Conservation (phyloP, 2,888 invertebrate genomes). For the Mythimna vitellina region DNA sequence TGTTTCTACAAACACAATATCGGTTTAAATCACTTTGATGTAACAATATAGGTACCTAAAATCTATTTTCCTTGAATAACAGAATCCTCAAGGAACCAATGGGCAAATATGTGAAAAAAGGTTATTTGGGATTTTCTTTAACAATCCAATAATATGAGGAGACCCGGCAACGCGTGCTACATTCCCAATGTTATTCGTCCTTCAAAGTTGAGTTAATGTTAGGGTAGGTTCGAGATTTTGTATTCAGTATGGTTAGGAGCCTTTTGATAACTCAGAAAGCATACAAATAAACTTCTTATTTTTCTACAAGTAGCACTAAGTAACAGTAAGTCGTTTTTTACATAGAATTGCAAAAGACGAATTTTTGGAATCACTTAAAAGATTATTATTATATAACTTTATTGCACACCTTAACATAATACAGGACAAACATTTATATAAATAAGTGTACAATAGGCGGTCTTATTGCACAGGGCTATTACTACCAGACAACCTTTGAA, state of each 20-base stretch:
- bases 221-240: conserved; percentile 34
- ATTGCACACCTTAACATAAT: too few relatives aligned
- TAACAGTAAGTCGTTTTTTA: neutral
- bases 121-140: conserved; percentile 33
- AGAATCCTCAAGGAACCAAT: conserved; percentile 10
- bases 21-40: neutral
- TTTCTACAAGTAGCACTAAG: neutral
- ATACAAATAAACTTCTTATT: conserved; percentile 10
- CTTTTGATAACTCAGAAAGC: conserved; percentile 13
- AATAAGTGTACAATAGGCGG: too few relatives aligned
- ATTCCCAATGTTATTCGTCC: conserved; percentile 34
- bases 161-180: conserved; percentile 34
- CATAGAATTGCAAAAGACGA: neutral
- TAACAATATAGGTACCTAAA: neutral
- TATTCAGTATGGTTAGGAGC: conserved; percentile 22
- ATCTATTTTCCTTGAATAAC: conserved; percentile 14
- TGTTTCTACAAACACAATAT: neutral
- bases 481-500: too few relatives aligned
- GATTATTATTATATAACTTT: too few relatives aligned
- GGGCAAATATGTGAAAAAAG: conserved; percentile 25
- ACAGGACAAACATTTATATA: too few relatives aligned
- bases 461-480: too few relatives aligned
- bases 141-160: conserved; percentile 46
- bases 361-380: neutral
- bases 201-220: conserved; percentile 38